phyloP scores from a whole-genome alignment of 2,113 vertebrate genomes.

The Gymnarchus niloticus region DNA sequence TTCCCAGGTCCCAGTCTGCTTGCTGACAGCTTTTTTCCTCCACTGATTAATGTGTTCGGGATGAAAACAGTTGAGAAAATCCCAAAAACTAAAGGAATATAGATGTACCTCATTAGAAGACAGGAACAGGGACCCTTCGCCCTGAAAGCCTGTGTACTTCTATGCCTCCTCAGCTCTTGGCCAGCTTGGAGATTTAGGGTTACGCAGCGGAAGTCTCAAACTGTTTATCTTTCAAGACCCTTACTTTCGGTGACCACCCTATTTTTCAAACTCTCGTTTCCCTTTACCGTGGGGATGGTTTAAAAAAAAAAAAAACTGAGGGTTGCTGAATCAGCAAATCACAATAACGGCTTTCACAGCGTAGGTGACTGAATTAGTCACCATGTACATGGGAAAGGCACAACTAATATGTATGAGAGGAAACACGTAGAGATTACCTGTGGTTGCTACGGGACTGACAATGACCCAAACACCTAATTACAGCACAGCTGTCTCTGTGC shows the following conservation, averaged over 20 bases:
- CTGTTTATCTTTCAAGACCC: conserved; percentile 12
- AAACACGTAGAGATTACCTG: background rate
- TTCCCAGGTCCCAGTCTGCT: conserved; percentile 5
- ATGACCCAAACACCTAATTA: conserved; percentile 1
- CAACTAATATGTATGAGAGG: background rate
- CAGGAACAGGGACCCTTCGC: background rate
- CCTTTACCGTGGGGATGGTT: conserved; percentile 33
- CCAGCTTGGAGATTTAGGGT: background rate
- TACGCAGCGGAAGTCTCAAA: background rate
- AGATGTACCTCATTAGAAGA: background rate
- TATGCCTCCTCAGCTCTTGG: background rate
- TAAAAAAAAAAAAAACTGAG: conserved; percentile 15
- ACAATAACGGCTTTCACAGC: conserved; percentile 3
- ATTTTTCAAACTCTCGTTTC: conserved; percentile 17
- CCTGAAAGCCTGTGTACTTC: background rate
- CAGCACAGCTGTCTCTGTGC: background rate
- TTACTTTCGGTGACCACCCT: background rate
- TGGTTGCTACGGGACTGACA: no score
- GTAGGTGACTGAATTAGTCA: conserved; percentile 29
- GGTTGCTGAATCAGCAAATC: conserved; percentile 42
- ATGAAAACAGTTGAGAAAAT: background rate
- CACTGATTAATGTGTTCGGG: conserved; percentile 19
- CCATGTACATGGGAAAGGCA: background rate
- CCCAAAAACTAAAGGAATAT: background rate
- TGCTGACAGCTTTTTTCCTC: conserved; percentile 10